These are phyloP conservation scores for Argyrosomus regius DNA, from an alignment of 2,797 vertebrate species.

Conservation along the genomic window DNA sequence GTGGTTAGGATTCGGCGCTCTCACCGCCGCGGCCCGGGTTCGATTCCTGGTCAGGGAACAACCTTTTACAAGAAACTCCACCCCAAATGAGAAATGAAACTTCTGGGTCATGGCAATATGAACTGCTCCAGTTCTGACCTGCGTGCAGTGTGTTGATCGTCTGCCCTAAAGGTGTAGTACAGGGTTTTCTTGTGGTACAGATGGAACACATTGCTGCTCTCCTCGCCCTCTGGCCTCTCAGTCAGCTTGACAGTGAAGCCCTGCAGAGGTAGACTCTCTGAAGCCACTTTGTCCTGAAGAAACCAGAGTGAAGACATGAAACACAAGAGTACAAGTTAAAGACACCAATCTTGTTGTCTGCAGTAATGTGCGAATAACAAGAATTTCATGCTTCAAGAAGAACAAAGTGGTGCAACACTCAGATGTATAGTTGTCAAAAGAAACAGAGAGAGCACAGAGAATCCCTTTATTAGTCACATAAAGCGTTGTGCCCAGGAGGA, in stretches of 20 bases:
- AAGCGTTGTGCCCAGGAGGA: constrained; percentile 37
- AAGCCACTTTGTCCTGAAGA: constrained; percentile 93
- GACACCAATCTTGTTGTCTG: neutral
- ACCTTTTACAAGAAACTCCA: neutral
- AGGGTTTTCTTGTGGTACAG: constrained; percentile 98
- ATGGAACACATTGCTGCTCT: constrained; percentile 89
- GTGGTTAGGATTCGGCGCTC: constrained; percentile 80
- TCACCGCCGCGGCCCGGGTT: constrained; percentile 81
- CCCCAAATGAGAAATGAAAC: no score
- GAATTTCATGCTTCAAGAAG: constrained; percentile 27
- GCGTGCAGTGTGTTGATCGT: constrained; percentile 86
- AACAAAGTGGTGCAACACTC: constrained; percentile 23
- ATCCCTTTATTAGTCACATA: constrained; percentile 57
- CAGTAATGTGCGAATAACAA: neutral
- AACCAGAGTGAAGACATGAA: constrained; percentile 29
- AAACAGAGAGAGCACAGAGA: constrained; percentile 78
- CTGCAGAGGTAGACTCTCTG: constrained; percentile 94
- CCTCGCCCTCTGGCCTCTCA: constrained; percentile 89
- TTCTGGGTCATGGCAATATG: no score
- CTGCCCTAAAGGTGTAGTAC: constrained; percentile 95
- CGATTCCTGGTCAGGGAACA: constrained; percentile 78
- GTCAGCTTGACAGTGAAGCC: constrained; percentile 93
- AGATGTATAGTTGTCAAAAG: constrained; percentile 24
- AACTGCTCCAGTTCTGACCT: constrained; percentile 66
- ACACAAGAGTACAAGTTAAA: neutral